Percentiles rank a stretch among this genome's conserved stretches.
Evolutionary conservation across 2,888 invertebrate genomes (phyloP).

Genomic region (Eilema griseolum): DNA sequence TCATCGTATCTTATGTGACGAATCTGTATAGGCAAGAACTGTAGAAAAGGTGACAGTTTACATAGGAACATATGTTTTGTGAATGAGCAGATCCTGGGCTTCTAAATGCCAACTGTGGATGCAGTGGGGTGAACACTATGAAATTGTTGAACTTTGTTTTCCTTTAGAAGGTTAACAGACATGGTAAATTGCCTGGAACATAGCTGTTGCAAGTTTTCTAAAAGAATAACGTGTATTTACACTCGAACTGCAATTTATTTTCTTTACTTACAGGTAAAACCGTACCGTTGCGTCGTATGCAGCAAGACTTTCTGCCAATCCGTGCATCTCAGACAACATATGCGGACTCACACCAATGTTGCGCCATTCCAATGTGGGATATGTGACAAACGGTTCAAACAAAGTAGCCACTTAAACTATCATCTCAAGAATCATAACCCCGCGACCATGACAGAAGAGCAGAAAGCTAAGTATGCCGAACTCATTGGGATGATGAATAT

Average conservation of each 20-base stretch:
- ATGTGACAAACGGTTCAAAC: slow-evolving; percentile 76
- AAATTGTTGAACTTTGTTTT: neutral
- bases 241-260: neutral
- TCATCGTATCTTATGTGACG: no score
- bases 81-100: no score
- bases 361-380: slow-evolving; percentile 78
- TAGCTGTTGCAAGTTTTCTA: neutral
- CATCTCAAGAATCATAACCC: slow-evolving; percentile 76
- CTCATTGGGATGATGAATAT: slow-evolving; percentile 53
- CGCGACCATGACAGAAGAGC: slow-evolving; percentile 64
- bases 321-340: slow-evolving; percentile 76
- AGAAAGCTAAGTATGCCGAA: slow-evolving; percentile 62
- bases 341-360: slow-evolving; percentile 80
- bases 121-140: no score
- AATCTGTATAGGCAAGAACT: no score
- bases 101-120: no score
- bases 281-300: slow-evolving; percentile 80
- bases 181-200: no score
- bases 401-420: slow-evolving; percentile 79
- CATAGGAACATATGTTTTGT: no score
- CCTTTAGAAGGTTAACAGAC: neutral
- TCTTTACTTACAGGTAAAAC: slow-evolving; percentile 53
- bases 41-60: no score
- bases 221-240: neutral
- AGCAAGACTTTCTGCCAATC: slow-evolving; percentile 78